Base-by-base conservation (phyloP, 1,140 invertebrate genomes). In the Odontomachus brunneus region DNA sequence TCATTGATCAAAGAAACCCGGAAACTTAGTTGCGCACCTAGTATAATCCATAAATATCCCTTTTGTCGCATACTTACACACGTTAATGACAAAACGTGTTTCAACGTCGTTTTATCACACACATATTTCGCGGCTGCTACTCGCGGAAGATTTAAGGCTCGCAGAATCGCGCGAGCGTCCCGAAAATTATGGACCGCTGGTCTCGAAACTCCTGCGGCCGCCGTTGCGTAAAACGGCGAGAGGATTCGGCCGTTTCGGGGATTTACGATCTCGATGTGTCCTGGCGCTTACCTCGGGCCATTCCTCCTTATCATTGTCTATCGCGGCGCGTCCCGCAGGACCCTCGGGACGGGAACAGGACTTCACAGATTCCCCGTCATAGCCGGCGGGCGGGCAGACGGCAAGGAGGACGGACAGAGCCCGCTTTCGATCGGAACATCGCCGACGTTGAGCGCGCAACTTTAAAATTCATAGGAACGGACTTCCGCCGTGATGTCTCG, bases 301-400 rank as follows among this genome's bases (percentile, higher is more conserved):
- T 87, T 84, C 82, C 55, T 88, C 71, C 84, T 88, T 87, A 87
- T 88, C 86, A 84, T 86, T 81, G 85, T 87, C 86, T 84, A 71
- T 84, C 82, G 62, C 48, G 22, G 4, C 49, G 72, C 62, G 72
- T 76, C 48, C 69, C 44, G 80, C 17, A 63, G 29, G 69, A 73
- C 80, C 38, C 73, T n/a, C 14, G 62, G 38, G 72, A 82, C 24
- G 48, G 24, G 44, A 65, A 66, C 24, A n/a, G 48, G 73, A 63
- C 62, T 33, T 83, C 26, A n/a, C 60, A 14, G 15, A 44, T n/a
- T 65, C n/a, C 22, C 19, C 44, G 62, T 83, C 73, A 78, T 76
- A 83, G 62, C 48, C 63, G 11, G 38, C 33, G 49, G 17, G 24
- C 3, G 24, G 33, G 22, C 0, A 7, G 9, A 7, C 3, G 38